Base-by-base conservation (phyloP, 2,888 invertebrate species). In the Agrypnus murinus region DNA sequence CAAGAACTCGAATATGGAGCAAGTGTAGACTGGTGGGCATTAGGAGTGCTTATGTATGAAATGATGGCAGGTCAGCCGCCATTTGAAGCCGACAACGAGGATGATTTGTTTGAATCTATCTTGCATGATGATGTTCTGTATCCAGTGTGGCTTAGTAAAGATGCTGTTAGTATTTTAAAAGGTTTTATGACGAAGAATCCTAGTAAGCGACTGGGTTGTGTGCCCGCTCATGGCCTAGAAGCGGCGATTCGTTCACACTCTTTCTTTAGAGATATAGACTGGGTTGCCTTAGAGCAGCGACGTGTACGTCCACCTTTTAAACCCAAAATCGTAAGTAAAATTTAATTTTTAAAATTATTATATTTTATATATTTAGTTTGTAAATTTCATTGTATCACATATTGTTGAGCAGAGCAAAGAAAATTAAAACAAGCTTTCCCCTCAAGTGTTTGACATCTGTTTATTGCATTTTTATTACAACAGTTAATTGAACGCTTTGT, bases 51-150 rank as follows among this genome's bases (percentile, higher is more conserved):
- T 50, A 95, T 98, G 95, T 99, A 99, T 87, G 98, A 99, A 90
- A 99, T 99, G 98, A 94, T 98, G 95, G 98, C 98, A 0, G 98
- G 99, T 0, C 99, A 99, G 86, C 99, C 99, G 69, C 99, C 99
- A 10, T 99, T 99, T 87, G 99, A 99, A 88, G 99, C 99, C 3
- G 99, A 99, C 87, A 99, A 99, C 87, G 99, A 99, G 87, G 99
- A 99, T 86, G 99, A 99, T 86, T 90, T 99, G 72, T 99, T 99
- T 87, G 98, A 99, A 87, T 96, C 97, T 76, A 99, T 99, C 83
- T 90, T 99, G 80, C 97, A 97, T 84, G 99, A 99, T 84, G 99
- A 99, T 86, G 99, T 99, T 64, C 89, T 98, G 15, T 99, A 99
- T 87, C 99, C 99, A 10, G 98, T 98, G 12, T 99, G 99, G 99